These are phyloP conservation scores for Polia nebulosa DNA, from an alignment of 2,888 invertebrate genomes.

Conservation along the genomic window DNA sequence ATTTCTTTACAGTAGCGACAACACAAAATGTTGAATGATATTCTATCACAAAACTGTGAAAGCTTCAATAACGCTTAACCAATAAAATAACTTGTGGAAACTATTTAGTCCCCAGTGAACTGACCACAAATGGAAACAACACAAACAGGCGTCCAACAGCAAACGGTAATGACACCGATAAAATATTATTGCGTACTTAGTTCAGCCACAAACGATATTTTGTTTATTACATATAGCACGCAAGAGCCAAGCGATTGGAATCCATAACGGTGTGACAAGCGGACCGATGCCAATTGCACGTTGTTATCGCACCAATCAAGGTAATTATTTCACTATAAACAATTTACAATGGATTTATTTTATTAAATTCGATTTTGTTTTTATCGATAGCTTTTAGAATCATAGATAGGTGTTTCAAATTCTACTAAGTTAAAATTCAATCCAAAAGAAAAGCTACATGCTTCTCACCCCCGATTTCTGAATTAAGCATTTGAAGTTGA, in stretches of 20 bases:
- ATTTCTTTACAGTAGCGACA: no score
- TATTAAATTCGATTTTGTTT: constrained; percentile 32
- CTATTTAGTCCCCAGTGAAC: background rate
- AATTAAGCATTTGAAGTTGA: no score
- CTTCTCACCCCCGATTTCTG: no score
- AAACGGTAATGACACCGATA: constrained; percentile 47
- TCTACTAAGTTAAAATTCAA: no score
- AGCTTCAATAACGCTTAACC: no score
- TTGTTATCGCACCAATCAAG: constrained; percentile 49
- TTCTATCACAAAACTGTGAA: no score
- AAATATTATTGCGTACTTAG: constrained; percentile 56
- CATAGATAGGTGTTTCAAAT: no score
- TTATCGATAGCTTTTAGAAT: constrained; percentile 17
- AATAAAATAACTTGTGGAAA: no score
- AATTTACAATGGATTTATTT: constrained; percentile 44
- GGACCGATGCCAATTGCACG: constrained; percentile 42
- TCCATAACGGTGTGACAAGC: constrained; percentile 57
- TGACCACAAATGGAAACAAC: constrained; percentile 36
- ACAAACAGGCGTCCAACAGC: constrained; percentile 24
- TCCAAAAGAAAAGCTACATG: no score
- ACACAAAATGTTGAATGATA: no score
- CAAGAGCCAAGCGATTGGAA: constrained; percentile 55
- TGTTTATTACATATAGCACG: constrained; percentile 57
- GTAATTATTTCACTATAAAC: constrained; percentile 57
- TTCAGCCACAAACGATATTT: constrained; percentile 44